Conservation (phyloP, 2,888 invertebrate species). For the Clusia tigrina region DNA sequence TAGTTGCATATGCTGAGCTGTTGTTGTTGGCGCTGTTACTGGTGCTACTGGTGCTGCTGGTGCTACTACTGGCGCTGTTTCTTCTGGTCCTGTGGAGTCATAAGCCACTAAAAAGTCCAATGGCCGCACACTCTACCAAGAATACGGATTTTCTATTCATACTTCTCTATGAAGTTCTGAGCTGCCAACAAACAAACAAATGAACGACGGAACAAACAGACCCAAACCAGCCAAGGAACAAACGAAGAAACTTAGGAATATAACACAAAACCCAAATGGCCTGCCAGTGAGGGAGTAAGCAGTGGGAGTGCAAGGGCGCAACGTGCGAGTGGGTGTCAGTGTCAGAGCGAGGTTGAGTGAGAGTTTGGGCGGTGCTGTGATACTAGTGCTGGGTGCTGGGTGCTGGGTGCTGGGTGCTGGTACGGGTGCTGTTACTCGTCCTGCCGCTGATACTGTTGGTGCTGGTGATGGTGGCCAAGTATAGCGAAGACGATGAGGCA, state of each 20-base stretch:
- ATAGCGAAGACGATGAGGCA: constrained; percentile 47
- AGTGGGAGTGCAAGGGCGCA: constrained; percentile 42
- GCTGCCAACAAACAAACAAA: not conserved
- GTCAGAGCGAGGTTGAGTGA: no score
- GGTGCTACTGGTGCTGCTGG: no score
- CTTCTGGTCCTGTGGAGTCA: no score
- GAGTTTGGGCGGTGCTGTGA: no score
- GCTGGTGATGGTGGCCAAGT: no score
- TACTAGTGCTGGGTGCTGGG: no score
- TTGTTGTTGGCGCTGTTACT: constrained; percentile 12
- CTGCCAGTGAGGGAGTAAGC: constrained; percentile 27
- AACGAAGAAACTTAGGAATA: not conserved
- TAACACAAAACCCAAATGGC: not conserved
- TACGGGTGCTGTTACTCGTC: no score
- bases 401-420: no score
- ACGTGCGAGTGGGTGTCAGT: not conserved
- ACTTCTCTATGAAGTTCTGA: constrained; percentile 29
- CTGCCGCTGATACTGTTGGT: no score
- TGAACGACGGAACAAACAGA: not conserved
- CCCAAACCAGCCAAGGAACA: not conserved
- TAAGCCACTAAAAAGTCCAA: constrained; percentile 37
- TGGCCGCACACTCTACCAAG: constrained; percentile 18
- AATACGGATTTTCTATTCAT: constrained; percentile 36
- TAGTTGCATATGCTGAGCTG: not conserved
- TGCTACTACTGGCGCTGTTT: no score